These are phyloP conservation scores for Dryobotodes eremita DNA, from an alignment of 2,888 invertebrate genomes.

Conservation along the genomic window DNA sequence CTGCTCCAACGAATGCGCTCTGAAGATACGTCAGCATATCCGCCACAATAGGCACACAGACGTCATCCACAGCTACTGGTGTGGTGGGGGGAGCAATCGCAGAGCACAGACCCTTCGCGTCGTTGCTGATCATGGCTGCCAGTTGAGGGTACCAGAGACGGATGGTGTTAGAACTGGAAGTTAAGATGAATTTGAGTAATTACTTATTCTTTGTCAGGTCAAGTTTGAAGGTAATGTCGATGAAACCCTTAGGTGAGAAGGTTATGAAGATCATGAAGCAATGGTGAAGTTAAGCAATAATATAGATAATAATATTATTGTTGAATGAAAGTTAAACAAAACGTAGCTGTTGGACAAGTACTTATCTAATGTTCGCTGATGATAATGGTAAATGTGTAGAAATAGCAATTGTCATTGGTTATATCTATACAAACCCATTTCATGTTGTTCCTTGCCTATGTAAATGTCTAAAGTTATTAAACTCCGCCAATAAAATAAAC, in stretches of 20 bases:
- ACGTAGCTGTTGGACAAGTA: not conserved
- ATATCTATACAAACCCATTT: not conserved
- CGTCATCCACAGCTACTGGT: conserved; percentile 59
- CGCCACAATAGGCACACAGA: conserved; percentile 85
- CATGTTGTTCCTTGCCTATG: not conserved
- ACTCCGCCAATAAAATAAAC: not conserved
- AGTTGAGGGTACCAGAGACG: conserved; percentile 97
- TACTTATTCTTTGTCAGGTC: not conserved
- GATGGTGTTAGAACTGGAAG: conserved; percentile 93
- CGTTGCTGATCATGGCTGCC: conserved; percentile 92
- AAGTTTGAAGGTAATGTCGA: not conserved
- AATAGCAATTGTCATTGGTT: not conserved
- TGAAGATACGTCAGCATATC: conserved; percentile 93
- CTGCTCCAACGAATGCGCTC: conserved; percentile 92
- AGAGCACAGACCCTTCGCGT: conserved; percentile 80
- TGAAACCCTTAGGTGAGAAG: not conserved
- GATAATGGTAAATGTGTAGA: not conserved
- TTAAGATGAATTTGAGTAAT: not conserved
- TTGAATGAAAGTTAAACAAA: not conserved
- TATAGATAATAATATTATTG: not conserved
- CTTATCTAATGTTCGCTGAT: not conserved
- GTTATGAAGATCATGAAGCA: not conserved
- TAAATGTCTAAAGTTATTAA: not conserved
- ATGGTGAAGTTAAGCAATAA: not conserved
- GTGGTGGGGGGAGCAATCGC: conserved; percentile 79